Percentiles rank a stretch among this genome's conserved stretches.
phyloP scores from a whole-genome alignment of 1,140 invertebrate genomes.

The Drosophila mojavensis region DNA sequence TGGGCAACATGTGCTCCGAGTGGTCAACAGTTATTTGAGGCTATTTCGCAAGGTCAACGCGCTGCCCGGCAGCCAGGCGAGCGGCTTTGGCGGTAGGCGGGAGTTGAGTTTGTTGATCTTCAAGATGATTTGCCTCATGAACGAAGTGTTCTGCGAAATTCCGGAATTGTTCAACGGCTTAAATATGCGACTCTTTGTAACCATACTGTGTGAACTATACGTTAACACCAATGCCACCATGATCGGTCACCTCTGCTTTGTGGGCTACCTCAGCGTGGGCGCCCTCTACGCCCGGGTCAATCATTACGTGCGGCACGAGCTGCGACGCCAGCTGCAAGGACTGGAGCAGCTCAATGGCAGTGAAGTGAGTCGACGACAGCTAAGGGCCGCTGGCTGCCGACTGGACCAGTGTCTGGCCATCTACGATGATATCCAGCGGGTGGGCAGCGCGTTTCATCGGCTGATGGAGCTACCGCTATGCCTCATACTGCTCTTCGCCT shows the following conservation, averaged over 20 bases:
- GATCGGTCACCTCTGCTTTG: conserved; percentile 59
- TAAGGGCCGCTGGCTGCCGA: conserved; percentile 36
- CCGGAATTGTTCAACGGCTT: not conserved
- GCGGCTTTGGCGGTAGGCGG: conserved; percentile 53
- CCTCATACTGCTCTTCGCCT: conserved; percentile 34
- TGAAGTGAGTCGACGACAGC: conserved; percentile 24
- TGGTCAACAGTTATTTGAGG: conserved; percentile 57
- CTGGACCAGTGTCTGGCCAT: conserved; percentile 63
- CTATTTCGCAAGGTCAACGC: conserved; percentile 50
- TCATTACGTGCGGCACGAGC: conserved; percentile 48
- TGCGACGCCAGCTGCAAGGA: conserved; percentile 56
- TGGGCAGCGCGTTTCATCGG: conserved; percentile 41
- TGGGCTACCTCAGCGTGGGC: conserved; percentile 63
- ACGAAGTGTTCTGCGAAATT: conserved; percentile 48
- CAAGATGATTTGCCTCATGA: conserved; percentile 46
- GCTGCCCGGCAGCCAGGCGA: conserved; percentile 18
- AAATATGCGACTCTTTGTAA: not conserved
- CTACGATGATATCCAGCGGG: conserved; percentile 61
- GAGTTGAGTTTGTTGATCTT: conserved; percentile 54
- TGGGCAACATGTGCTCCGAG: conserved; percentile 41
- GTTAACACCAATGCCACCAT: conserved; percentile 29
- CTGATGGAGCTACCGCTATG: conserved; percentile 56
- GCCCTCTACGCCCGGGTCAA: conserved; percentile 61
- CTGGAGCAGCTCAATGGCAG: conserved; percentile 40
- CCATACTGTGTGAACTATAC: conserved; percentile 21